Base-by-base conservation (phyloP, 2,113 vertebrate species). In the Carlito syrichta region DNA sequence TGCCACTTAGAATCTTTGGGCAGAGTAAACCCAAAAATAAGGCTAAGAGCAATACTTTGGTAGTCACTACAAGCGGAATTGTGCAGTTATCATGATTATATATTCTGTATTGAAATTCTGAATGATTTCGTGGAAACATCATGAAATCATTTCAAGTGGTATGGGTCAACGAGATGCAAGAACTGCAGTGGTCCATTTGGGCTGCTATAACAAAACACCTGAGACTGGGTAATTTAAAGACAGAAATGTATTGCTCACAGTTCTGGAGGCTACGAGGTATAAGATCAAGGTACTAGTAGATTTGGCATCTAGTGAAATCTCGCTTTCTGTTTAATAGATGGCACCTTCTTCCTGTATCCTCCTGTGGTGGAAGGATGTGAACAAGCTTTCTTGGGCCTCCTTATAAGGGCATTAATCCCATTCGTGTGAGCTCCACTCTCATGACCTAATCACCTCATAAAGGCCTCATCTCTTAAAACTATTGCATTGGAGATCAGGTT, bases 31-130 rank as follows among this genome's bases (percentile, higher is more conserved):
- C 16, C 52, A 86, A 85, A 92, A 81, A 86, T 58, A 73, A 82
- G 40, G 71, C 89, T 69, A 86, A 71, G 60, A 86, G 9, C 68
- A 94, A 83, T 23, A n/a, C n/a, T n/a, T n/a, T 19, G 63, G 12
- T 77, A 94, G 50, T 89, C 56, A 86, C 14, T 73, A 66, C 27
- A 89, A 94, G 92, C 25, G 86, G 58, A 95, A 89, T 90, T 73
- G 7, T 84, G 32, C 5, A 40, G 25, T 76, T 74, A 68, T 81
- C 54, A 25, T 79, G 5, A 84, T 86, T 62, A 69, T 83, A 78
- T 25, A 30, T 90, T 87, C 45, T 86, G 60, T 22, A 50, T 43
- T 82, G 63, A 77, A 94, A 83, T 52, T 95, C 60, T 86, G 62
- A 89, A 92, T 78, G 68, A 87, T 62, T 93, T 93, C 40, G 73